Base-by-base conservation (phyloP, 2,797 vertebrate species). In the Aeoliscus strigatus region DNA sequence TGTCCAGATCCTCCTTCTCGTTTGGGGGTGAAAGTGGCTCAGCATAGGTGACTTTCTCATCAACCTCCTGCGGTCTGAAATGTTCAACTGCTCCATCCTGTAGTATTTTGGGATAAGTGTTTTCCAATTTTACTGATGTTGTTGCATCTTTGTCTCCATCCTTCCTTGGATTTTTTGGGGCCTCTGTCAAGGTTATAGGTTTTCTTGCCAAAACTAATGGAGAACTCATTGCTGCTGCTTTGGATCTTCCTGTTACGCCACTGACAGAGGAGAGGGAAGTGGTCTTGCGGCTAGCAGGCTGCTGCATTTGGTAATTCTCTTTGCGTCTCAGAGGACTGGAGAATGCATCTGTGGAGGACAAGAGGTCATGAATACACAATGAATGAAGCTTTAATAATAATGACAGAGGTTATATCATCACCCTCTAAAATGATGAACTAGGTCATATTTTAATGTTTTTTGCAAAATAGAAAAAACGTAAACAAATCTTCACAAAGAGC, bases 261-360 rank as follows among this genome's bases (percentile, higher is more conserved):
- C 25, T 27, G 39, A 45, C 39, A 30, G 71, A 39, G 36, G 71
- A 62, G 17, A 47, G 10, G n/a, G 49, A 66, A 36, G 48, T 38
- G 48, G 52, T 57, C 28, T 52, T 68, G 28, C 34, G 65, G 50
- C 41, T 21, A 7, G 48, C 27, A 27, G 64, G 52, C 58, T 54
- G 35, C 48, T 60, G 73, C 18, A 39, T 56, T 43, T 57, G 71
- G 62, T 77, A 31, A 64, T 52, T 67, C 42, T 27, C 66, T 46
- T 66, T 72, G 54, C 63, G 34, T 49, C 70, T 67, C 11, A 1
- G 54, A 53, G 81, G 45, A 55, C 60, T 66, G 61, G 66, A 64
- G 18, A 32, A 51, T 51, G 60, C 62, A 65, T 81, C 87, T 90
- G 75, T 58, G 43, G 56, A 77, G 39, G 35, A 77, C 28, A 75